Evolutionary conservation across 2,113 vertebrate species (phyloP).

Genomic region (Calyptommatus sinebrachiatus): DNA sequence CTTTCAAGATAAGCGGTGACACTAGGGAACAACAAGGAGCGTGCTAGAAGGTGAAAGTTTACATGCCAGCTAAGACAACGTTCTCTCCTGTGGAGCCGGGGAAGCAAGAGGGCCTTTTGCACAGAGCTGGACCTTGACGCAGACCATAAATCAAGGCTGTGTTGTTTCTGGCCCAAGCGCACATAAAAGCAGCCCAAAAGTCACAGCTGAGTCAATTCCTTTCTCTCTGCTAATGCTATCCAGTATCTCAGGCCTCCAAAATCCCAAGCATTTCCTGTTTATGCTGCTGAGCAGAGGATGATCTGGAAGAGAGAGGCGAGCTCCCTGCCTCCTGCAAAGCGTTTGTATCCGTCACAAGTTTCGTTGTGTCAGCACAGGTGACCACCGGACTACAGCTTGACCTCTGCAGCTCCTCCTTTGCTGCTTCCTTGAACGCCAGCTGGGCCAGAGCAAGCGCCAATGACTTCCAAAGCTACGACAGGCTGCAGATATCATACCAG

Average conservation of each 20-base stretch:
- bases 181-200: background rate
- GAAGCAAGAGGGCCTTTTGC: background rate
- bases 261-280: constrained; percentile 63
- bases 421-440: background rate
- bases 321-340: background rate
- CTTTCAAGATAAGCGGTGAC: background rate
- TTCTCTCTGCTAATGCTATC: constrained; percentile 1
- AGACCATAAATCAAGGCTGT: background rate
- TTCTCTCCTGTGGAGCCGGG: background rate
- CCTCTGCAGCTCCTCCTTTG: background rate
- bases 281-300: constrained; percentile 34
- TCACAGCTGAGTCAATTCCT: background rate
- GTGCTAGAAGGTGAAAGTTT: no score
- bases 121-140: rapidly evolving
- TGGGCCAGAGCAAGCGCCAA: background rate
- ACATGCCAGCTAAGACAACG: background rate
- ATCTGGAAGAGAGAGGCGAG: constrained; percentile 39
- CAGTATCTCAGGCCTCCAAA: constrained; percentile 20
- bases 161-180: background rate
- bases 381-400: background rate
- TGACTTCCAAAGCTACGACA: background rate
- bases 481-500: background rate
- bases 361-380: rapidly evolving
- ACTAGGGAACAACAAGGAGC: no score
- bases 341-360: background rate